Conservation (phyloP, 2,888 invertebrate genomes). For the Andricus curvator region DNA sequence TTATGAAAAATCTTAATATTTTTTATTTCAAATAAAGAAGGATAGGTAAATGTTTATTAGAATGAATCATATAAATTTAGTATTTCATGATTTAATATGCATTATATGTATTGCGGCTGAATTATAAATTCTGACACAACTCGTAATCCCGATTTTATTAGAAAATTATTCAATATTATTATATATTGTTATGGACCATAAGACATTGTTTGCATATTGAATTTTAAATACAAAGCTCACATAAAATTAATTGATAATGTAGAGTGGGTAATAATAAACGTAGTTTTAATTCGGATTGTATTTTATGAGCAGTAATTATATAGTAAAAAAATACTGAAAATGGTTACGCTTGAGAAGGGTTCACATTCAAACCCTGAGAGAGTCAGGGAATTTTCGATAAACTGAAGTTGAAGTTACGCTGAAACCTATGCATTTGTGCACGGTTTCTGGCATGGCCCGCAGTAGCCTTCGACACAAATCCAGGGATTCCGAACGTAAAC, state of each 20-base stretch:
- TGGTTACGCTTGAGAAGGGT: neutral
- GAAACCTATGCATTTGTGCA: no score
- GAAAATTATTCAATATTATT: neutral
- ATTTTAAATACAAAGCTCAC: neutral
- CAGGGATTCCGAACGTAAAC: no score
- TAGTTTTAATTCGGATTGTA: neutral
- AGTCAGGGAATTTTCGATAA: no score
- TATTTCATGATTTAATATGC: neutral
- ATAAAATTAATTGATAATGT: neutral
- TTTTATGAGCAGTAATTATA: neutral
- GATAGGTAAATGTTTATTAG: no score
- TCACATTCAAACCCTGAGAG: no score
- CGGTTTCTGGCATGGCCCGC: no score
- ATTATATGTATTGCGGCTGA: neutral
- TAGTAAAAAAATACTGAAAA: neutral
- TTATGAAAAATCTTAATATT: no score
- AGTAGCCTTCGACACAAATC: no score
- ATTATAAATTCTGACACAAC: neutral
- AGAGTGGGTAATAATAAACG: neutral
- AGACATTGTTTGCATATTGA: neutral
- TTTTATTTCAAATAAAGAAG: no score
- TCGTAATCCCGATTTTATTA: neutral
- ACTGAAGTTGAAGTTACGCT: no score
- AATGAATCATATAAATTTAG: no score
- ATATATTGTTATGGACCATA: neutral